These are phyloP conservation scores for Lithodes maja DNA, from an alignment of 2,888 invertebrate genomes.

Conservation along the genomic window DNA sequence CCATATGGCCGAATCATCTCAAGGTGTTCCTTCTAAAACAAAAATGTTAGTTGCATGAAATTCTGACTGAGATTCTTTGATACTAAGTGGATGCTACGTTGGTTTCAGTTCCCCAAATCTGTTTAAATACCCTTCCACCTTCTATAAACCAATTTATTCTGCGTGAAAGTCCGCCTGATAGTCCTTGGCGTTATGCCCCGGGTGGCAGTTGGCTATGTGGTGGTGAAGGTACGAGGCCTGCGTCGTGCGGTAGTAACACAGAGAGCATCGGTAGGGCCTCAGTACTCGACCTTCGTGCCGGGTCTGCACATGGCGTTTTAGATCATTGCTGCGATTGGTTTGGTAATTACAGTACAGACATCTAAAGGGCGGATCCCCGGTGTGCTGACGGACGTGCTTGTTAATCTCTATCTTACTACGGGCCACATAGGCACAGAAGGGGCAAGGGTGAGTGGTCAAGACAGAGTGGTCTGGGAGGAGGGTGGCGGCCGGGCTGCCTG, in stretches of 20 bases:
- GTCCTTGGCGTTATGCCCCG: not conserved
- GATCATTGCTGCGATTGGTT: slow-evolving; percentile 40
- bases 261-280: slow-evolving; percentile 35
- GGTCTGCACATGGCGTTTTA: slow-evolving; percentile 30
- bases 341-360: slow-evolving; percentile 39
- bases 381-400: slow-evolving; percentile 32
- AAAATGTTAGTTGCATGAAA: too few species aligned
- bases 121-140: too few species aligned
- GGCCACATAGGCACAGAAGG: slow-evolving; percentile 16
- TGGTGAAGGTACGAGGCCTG: slow-evolving; percentile 7
- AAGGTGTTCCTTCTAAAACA: too few species aligned
- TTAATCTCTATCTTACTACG: slow-evolving; percentile 23
- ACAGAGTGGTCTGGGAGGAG: not conserved
- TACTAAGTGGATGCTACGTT: too few species aligned
- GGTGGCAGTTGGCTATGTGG: not conserved
- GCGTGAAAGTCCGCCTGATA: too few species aligned
- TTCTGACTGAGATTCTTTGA: too few species aligned
- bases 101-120: too few species aligned
- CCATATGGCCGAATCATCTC: too few species aligned
- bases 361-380: slow-evolving; percentile 13
- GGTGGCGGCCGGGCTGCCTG: not conserved
- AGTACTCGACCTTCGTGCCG: slow-evolving; percentile 34
- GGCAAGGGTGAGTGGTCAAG: slow-evolving; percentile 25
- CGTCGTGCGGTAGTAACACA: slow-evolving; percentile 42
- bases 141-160: too few species aligned